Base-by-base conservation (phyloP, 1,140 invertebrate species). In the Drosophila murphyi region DNA sequence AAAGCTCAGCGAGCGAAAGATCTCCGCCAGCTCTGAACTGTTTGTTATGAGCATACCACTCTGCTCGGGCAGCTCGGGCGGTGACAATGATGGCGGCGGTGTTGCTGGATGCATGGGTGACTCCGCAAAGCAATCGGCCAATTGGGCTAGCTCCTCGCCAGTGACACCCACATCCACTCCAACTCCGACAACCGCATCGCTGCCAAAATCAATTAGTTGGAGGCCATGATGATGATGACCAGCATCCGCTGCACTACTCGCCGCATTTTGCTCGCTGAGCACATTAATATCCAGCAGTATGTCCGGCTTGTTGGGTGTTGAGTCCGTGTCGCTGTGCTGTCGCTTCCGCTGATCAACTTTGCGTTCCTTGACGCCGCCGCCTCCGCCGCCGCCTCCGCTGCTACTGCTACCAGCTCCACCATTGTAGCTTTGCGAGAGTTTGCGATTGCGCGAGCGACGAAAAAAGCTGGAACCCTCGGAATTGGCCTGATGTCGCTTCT, bases 391-490 rank as follows among this genome's bases (percentile, higher is more conserved):
- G 12, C 12, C n/a, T n/a, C n/a, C 12, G 29, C 61, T 39, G 64
- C 35, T 51, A 35, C 57, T 61, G 34, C 31, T 34, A n/a, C 56
- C 68, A 5, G 62, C 64, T 31, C 64, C 79, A 34, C 91, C 91
- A 72, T 92, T 92, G 69, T 92, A 92, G 72, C 91, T 92, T 37
- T 90, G 91, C 10, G 91, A 92, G 4, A 92, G 64, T 57, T 92
- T 92, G 45, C 91, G 81, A 65, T 91, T 92, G 10, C 89, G 80
- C 4, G 89, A 67, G 6, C 91, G 76, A 35, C 87, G 68, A 57
- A 92, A 92, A 20, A 92, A 80, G 73, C 79, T 78, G 57, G 89
- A 88, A 2, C 81, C 91, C 50, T 92, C 91, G 5, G 88, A 91
- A 41, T 77, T 90, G 48, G 88, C 79, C 41, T 92, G 86, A 12